Base-by-base conservation (phyloP, 2,888 invertebrate genomes). In the Hirtodrosophila trivittata region DNA sequence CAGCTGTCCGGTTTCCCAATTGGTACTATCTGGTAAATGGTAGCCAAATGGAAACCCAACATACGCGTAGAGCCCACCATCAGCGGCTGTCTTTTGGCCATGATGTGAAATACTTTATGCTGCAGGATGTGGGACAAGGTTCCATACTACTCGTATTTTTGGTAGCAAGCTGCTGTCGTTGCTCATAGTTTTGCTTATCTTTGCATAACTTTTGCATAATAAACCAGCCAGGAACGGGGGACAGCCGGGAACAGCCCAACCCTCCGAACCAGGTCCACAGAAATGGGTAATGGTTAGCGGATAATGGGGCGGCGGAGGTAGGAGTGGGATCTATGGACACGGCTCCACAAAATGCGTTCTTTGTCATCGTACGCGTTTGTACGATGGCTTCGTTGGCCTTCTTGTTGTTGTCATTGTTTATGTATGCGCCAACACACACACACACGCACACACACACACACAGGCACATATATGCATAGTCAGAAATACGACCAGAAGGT, bases 121-220 rank as follows among this genome's bases (percentile, higher is more conserved):
- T 43, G 43, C 21, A 37, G 60, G 62, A 54, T 49, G 50, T 65
- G 58, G 55, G 47, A 42, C 60, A 41, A 72, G 52, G 77, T 57
- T 47, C 30, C 39, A 60, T 58, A 60, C 69, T 82, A 5, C 18
- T 21, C 18, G 18, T 21, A 75, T 77, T 77, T 77, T 76, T 64
- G 74, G 54, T 28, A 65, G 67, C 68, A 85, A 58, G 78, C 86
- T 85, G 78, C 84, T 86, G 77, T 68, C 70, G 73, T 66, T 75
- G 73, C 77, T 80, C 81, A 81, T 75, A 73, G 85, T 78, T 85
- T 85, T 83, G 87, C 86, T 87, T 86, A 86, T 86, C 86, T 87
- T 86, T 85, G 85, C 86, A 87, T 87, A 87, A 82, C 85, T 86
- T 87, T 86, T 85, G 85, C 87, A 87, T 86, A 85, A 82, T 82